Conservation (phyloP, 2,797 vertebrate species). For the Eulemur mongoz region DNA sequence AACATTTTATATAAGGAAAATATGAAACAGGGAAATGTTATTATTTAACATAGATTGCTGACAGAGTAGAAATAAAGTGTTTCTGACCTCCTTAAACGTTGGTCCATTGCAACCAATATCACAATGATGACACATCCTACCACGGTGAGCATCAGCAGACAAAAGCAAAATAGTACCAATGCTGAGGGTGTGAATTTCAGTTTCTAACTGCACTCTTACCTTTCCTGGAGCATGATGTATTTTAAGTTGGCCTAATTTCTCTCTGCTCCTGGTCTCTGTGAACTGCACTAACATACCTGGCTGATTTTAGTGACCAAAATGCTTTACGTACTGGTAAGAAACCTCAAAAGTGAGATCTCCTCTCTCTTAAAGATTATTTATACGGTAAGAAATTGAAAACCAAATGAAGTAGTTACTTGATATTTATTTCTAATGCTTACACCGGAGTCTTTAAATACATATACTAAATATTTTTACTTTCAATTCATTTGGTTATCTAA, state of each 20-base stretch:
- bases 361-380: neutral
- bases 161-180: neutral
- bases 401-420: neutral
- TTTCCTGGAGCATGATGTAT: constrained; percentile 24
- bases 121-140: neutral
- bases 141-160: neutral
- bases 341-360: neutral
- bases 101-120: neutral
- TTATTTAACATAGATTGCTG: constrained; percentile 44
- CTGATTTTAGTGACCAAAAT: constrained; percentile 23
- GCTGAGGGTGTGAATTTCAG: constrained; percentile 23
- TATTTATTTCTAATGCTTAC: neutral
- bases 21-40: neutral
- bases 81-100: constrained; percentile 18
- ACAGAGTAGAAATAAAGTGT: neutral
- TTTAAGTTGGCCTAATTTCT: constrained; percentile 65
- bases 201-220: constrained; percentile 50
- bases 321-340: neutral
- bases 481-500: neutral
- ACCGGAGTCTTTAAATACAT: neutral
- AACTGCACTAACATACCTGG: neutral
- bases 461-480: neutral
- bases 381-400: neutral
- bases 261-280: neutral
- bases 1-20: neutral